Base-by-base conservation (phyloP, 2,888 invertebrate species). In the Pyrocoelia pectoralis region DNA sequence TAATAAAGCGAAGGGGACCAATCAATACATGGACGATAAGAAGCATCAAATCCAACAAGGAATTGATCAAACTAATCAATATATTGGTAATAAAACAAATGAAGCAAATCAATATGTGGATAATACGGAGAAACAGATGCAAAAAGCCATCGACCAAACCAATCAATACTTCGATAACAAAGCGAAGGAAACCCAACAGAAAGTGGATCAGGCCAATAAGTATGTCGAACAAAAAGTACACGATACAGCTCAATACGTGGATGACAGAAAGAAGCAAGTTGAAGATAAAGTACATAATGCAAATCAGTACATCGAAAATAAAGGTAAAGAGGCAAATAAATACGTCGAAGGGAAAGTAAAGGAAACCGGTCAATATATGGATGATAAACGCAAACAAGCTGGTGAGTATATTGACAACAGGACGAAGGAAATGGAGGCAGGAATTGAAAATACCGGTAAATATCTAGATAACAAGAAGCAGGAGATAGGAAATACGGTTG, bases 11-110 rank as follows among this genome's bases (percentile, higher is more conserved):
- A 52, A 56, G 40, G 48, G 38, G 2, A 49, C 58, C 0, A 24
- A 28, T 24, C n/a, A 28, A n/a, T 13, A 9, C 9, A 13, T 65
- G 76, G 63, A 80, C 77, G 38, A 78, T 76, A 72, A 81, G 82
- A 69, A 79, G 81, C 18, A 81, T 81, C 56, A 49, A 49, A 24
- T 49, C 4, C n/a, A 10, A 14, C n/a, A 49, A 5, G 18, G 17
- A 2, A 18, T 49, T 18, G n/a, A 49, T 81, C 56, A 49, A 49
- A 24, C 17, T 10, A 1, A 10, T 4, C n/a, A 49, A 5, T 3
- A 6, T 5, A 18, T 49, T 18, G n/a, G 17, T 24, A 74, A 50
- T 4, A 61, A 61, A 14, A 14, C 15, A 1, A 17, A 54, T 10
- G 46, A 76, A 8, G 67, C 80, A 24, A 77, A 77, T 15, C 73